Evolutionary conservation across 64 coral and sea anemone species (phyloP).

Genomic region (Pocillopora damicornis): DNA sequence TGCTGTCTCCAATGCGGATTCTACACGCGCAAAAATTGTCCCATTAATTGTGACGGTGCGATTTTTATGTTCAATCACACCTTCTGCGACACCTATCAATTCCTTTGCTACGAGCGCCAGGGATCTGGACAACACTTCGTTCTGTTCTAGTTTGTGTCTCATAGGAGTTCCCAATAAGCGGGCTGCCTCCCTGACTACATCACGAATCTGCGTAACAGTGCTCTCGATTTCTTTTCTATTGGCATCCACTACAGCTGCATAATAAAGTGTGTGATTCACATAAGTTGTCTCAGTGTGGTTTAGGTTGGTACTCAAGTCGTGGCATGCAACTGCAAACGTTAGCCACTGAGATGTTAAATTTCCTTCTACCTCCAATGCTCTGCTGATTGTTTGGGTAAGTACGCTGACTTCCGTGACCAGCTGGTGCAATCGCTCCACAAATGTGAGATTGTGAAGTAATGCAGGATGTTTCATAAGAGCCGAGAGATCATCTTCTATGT

Average conservation of each 20-base stretch:
- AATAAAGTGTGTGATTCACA: slow-evolving; percentile 10
- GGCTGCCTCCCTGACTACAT: slow-evolving; percentile 10
- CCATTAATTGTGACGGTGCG: slow-evolving; percentile 36
- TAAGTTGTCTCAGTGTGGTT: slow-evolving; percentile 17
- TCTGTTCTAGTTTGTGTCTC: slow-evolving; percentile 7
- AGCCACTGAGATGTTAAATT: slow-evolving; percentile 43
- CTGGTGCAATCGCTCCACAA: slow-evolving; percentile 41
- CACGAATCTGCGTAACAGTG: slow-evolving; percentile 22
- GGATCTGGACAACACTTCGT: neutral
- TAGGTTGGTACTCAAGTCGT: slow-evolving; percentile 23
- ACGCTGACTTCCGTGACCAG: slow-evolving; percentile 25
- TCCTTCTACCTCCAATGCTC: slow-evolving; percentile 6
- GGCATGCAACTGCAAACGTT: neutral
- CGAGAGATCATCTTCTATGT: neutral
- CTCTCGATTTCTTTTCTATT: slow-evolving; percentile 34
- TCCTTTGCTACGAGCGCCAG: slow-evolving; percentile 5
- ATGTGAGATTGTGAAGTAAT: slow-evolving; percentile 34
- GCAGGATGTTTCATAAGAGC: slow-evolving; percentile 15
- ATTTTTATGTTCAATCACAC: slow-evolving; percentile 44
- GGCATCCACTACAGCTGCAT: slow-evolving; percentile 15
- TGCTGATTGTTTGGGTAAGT: slow-evolving; percentile 13
- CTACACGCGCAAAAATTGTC: slow-evolving; percentile 37
- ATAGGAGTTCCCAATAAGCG: slow-evolving; percentile 3
- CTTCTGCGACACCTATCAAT: slow-evolving; percentile 15
- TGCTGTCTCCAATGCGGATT: slow-evolving; percentile 33